phyloP scores from a whole-genome alignment of 2,888 invertebrate genomes.

The Parnassius mnemosyne region DNA sequence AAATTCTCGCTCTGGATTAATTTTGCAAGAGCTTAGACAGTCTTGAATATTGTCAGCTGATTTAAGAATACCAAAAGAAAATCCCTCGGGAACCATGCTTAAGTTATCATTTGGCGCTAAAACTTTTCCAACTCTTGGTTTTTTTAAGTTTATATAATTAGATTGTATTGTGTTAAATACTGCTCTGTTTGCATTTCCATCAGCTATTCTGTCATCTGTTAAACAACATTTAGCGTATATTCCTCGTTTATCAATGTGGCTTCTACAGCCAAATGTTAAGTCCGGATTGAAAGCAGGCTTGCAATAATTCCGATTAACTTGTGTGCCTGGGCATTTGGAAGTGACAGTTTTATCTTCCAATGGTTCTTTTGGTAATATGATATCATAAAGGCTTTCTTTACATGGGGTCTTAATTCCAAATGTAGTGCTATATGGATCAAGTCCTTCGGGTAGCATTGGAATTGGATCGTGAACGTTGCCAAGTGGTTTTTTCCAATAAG shows the following conservation, averaged over 20 bases:
- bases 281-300: constrained; percentile 62
- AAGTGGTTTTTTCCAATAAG: constrained; percentile 62
- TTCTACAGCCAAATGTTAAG: constrained; percentile 67
- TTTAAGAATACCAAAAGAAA: constrained; percentile 67
- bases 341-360: constrained; percentile 51
- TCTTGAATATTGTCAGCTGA: constrained; percentile 68
- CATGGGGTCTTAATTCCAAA: constrained; percentile 55
- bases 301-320: constrained; percentile 56
- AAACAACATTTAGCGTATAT: constrained; percentile 68
- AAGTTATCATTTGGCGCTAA: constrained; percentile 75
- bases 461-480: constrained; percentile 51
- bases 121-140: constrained; percentile 58
- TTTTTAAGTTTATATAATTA: constrained; percentile 53
- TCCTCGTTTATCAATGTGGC: constrained; percentile 68
- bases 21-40: constrained; percentile 57
- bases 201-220: constrained; percentile 53
- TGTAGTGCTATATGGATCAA: constrained; percentile 49
- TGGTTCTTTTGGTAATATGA: constrained; percentile 62
- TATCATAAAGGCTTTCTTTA: constrained; percentile 57
- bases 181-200: constrained; percentile 56
- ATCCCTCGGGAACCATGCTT: constrained; percentile 64
- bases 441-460: constrained; percentile 66
- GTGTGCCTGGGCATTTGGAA: constrained; percentile 47
- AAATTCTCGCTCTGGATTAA: constrained; percentile 57
- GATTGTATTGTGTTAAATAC: constrained; percentile 63